These are phyloP conservation scores for Neodiprion virginianus DNA, from an alignment of 1,140 invertebrate species.

Conservation along the genomic window DNA sequence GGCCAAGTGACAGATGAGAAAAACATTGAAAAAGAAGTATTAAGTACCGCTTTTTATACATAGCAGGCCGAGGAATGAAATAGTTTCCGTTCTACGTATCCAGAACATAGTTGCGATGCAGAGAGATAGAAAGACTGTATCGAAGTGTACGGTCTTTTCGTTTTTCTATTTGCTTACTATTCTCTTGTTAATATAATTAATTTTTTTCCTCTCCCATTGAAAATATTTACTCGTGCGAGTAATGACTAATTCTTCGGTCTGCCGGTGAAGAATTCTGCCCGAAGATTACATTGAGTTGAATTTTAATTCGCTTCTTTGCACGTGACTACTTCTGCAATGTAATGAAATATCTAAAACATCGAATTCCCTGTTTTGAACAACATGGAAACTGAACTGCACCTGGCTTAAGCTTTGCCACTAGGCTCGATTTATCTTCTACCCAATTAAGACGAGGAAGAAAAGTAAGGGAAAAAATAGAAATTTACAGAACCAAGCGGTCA, in stretches of 20 bases:
- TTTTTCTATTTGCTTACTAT: background rate
- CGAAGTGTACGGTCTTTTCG: background rate
- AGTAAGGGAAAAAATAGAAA: background rate
- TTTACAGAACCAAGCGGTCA: background rate
- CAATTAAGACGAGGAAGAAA: background rate
- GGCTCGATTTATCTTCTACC: background rate
- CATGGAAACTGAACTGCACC: too few relatives aligned
- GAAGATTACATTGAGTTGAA: background rate
- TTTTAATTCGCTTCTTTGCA: background rate
- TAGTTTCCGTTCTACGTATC: too few relatives aligned
- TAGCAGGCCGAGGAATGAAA: too few relatives aligned
- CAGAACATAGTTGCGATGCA: too few relatives aligned
- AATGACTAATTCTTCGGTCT: background rate
- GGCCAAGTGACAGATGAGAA: background rate
- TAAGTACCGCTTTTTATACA: too few relatives aligned
- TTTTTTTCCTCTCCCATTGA: too few relatives aligned
- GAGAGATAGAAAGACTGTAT: background rate
- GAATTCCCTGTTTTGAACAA: too few relatives aligned
- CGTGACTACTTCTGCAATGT: too few relatives aligned
- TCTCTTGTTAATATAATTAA: too few relatives aligned
- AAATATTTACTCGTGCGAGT: background rate
- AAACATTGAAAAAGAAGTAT: background rate
- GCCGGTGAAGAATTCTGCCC: background rate
- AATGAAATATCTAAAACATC: too few relatives aligned
- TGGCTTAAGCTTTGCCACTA: background rate